Evolutionary conservation across 2,113 vertebrate genomes (phyloP).

Genomic region (Saccopteryx bilineata): DNA sequence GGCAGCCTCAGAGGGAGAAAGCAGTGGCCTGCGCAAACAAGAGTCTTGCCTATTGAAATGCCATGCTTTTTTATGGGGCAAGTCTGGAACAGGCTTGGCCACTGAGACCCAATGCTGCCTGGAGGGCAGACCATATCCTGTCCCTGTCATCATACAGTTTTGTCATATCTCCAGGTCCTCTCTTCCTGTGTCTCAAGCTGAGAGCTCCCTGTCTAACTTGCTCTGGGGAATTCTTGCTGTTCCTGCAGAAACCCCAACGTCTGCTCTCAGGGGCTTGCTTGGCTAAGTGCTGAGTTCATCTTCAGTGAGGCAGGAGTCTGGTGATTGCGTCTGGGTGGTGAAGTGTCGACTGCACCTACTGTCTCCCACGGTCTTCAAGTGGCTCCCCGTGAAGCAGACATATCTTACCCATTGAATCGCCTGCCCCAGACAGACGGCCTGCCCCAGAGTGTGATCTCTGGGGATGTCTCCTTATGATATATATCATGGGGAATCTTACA

Average conservation of each 20-base stretch:
- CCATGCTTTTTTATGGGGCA: too few relatives aligned
- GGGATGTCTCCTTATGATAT: not conserved
- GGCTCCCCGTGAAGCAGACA: not conserved
- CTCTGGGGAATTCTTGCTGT: not conserved
- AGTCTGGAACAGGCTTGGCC: not conserved
- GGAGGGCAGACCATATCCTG: not conserved
- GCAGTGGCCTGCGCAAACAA: not conserved
- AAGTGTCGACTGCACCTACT: not conserved
- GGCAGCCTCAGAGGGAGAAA: not conserved
- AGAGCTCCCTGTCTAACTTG: not conserved
- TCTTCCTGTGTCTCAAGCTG: not conserved
- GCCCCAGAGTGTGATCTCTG: not conserved
- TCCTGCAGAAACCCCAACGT: not conserved
- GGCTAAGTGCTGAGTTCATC: not conserved
- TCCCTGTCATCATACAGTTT: not conserved
- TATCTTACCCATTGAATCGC: not conserved
- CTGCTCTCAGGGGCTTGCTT: not conserved
- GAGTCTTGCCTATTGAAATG: not conserved
- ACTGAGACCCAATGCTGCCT: not conserved
- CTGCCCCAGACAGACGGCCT: not conserved
- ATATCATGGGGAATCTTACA: not conserved
- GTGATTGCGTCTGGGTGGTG: not conserved
- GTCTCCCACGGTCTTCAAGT: not conserved
- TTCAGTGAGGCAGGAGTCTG: not conserved
- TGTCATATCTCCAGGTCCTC: not conserved